phyloP scores from a whole-genome alignment of 2,113 vertebrate species.

The Cryptomyrus ogoouensis region DNA sequence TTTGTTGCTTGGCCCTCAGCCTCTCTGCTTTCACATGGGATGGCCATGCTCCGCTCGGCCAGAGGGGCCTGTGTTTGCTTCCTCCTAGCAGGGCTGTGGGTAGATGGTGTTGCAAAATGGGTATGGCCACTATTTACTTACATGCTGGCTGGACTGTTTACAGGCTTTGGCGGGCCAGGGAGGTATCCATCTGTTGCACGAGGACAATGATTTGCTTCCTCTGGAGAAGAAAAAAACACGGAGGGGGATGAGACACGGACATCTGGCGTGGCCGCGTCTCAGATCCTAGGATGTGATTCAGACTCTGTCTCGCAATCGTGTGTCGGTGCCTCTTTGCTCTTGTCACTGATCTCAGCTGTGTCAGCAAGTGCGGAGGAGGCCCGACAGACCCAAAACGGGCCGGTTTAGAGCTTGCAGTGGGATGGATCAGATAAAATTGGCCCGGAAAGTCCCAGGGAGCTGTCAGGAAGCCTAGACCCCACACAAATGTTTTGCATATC shows the following conservation, averaged over 20 bases:
- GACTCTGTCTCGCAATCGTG: constrained; percentile 69
- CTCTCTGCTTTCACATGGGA: not conserved
- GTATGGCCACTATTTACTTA: not conserved
- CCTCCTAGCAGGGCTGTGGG: not conserved
- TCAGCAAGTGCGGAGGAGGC: constrained; percentile 90
- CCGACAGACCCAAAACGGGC: constrained; percentile 81
- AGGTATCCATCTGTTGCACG: not conserved
- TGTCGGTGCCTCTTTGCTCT: constrained; percentile 41
- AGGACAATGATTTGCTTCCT: constrained; percentile 8
- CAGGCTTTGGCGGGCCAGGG: not conserved
- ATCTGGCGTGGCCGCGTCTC: not conserved
- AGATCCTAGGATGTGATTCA: constrained; percentile 61
- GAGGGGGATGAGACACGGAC: not conserved
- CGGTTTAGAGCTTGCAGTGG: not conserved
- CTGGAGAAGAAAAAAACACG: not conserved
- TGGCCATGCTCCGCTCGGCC: not conserved
- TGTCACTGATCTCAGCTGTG: constrained; percentile 63
- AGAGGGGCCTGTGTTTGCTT: not conserved
- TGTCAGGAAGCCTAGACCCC: not conserved
- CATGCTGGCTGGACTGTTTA: not conserved
- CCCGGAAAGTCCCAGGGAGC: not conserved
- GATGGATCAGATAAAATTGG: not conserved
- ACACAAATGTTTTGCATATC: not conserved
- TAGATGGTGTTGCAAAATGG: not conserved
- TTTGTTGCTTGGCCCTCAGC: not conserved